phyloP scores from a whole-genome alignment of 2,797 vertebrate genomes.

The Spondyliosoma cantharus region DNA sequence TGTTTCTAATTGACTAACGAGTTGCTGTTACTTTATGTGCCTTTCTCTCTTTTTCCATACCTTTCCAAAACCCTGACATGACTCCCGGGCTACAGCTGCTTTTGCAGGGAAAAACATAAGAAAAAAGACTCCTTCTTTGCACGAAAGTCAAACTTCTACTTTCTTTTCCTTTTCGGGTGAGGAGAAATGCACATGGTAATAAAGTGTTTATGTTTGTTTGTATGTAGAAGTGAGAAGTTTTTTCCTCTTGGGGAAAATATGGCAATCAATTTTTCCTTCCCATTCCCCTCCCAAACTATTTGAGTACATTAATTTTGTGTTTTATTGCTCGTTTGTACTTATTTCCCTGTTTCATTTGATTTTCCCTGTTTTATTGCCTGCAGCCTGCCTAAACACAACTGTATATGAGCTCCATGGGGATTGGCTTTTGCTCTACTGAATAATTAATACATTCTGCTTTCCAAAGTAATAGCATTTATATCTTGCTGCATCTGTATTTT shows the following conservation, averaged over 20 bases:
- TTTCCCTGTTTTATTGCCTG: slow-evolving; percentile 45
- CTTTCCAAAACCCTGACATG: slow-evolving; percentile 59
- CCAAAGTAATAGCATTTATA: slow-evolving; percentile 23
- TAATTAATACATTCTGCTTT: slow-evolving; percentile 35
- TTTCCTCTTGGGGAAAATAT: slow-evolving; percentile 37
- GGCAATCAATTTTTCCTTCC: slow-evolving; percentile 27
- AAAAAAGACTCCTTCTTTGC: slow-evolving; percentile 8
- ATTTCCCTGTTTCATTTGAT: slow-evolving; percentile 51
- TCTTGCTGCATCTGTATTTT: slow-evolving; percentile 23
- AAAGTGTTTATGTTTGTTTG: slow-evolving; percentile 44
- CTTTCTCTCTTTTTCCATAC: slow-evolving; percentile 31
- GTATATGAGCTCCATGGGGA: slow-evolving; percentile 17
- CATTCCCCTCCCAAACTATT: slow-evolving; percentile 23
- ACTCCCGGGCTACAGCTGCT: slow-evolving; percentile 63
- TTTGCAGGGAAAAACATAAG: slow-evolving; percentile 33
- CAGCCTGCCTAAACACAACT: slow-evolving; percentile 24
- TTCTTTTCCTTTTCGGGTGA: slow-evolving; percentile 11
- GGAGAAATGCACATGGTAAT: slow-evolving; percentile 29
- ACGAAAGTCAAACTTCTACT: slow-evolving; percentile 14
- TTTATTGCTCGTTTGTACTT: slow-evolving; percentile 50
- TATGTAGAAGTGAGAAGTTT: slow-evolving; percentile 17
- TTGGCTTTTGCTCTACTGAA: slow-evolving; percentile 31
- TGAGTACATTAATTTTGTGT: slow-evolving; percentile 41
- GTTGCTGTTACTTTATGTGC: slow-evolving; percentile 57
- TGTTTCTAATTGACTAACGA: slow-evolving; percentile 72